Evolutionary conservation across 1,140 invertebrate genomes (phyloP), one percentile per base, ranked within the genome.

Genomic region (Drosophila asahinai): DNA sequence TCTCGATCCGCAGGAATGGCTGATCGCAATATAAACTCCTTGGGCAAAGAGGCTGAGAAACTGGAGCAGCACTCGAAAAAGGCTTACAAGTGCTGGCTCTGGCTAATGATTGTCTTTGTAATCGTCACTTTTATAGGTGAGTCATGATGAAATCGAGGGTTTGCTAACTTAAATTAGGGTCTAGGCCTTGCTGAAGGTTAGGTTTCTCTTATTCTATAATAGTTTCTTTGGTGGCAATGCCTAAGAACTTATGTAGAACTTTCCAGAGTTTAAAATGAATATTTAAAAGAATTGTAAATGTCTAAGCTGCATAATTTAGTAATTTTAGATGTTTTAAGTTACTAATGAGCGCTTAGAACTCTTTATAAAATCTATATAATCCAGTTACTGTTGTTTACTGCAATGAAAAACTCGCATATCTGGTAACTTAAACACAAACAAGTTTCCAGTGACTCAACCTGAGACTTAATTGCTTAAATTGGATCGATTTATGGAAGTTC

Each of bases 11-110:
- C 96, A 36, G 94, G 95, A 66, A 91, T 98, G 58, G 96, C 97
- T 0, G 97, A 98, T 75, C 93, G 94, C 4, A 98, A 99, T 93
- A 94, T 96, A 78, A 91, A 91, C 19, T 96, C 96, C 55, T 93
- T 99, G 58, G 95, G 97, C 93, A 94, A 94, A 51, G 97, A 98
- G 93, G 96, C 97, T 11, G 95, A 96, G 9, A 96, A 96, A 87
- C 93, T 99, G 27, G 95, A 96, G 83, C 96, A 97, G 73, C 97
- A 98, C 92, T 98, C 97, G 22, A 95, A 95, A 75, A 96, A 96
- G 70, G 96, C 96, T 1, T 98, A 97, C 95, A 97, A 97, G 91
- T 99, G 98, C 93, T 98, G 97, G 97, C 95, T 97, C 86, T 99
- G 98, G 94, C 98, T 97, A 96, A 95, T 99, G 65, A 94, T 99